phyloP scores from a whole-genome alignment of 2,888 invertebrate species.

The Leptopterna dolabrata region DNA sequence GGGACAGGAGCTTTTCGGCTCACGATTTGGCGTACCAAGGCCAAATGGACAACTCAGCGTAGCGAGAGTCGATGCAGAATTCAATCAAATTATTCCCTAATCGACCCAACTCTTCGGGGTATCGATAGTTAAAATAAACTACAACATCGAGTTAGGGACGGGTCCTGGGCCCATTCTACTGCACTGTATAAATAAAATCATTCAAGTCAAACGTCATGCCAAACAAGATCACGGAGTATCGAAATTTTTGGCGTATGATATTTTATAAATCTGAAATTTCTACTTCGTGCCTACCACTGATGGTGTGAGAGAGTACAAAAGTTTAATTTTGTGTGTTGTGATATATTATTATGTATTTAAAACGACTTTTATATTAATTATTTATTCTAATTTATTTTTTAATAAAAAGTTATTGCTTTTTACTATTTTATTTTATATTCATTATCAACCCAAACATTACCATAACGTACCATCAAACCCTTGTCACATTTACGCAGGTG shows the following conservation, averaged over 20 bases:
- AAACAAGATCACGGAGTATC: slow-evolving; percentile 6
- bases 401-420: neutral
- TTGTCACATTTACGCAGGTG: too few species aligned
- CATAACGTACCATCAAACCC: too few species aligned
- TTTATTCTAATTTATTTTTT: neutral
- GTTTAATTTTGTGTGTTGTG: slow-evolving; percentile 53
- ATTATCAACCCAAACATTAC: neutral
- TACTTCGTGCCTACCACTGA: neutral
- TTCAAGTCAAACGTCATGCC: slow-evolving; percentile 25
- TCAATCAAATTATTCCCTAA: neutral
- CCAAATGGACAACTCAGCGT: slow-evolving; percentile 44
- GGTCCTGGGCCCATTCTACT: neutral
- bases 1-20: slow-evolving; percentile 46
- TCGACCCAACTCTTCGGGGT: neutral
- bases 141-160: neutral
- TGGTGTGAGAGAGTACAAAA: slow-evolving; percentile 51
- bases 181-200: neutral
- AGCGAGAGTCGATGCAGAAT: neutral
- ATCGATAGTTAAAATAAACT: neutral
- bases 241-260: neutral
- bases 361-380: slow-evolving; percentile 6
- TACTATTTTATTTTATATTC: neutral
- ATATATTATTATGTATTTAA: slow-evolving; percentile 42
- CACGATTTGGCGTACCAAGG: slow-evolving; percentile 49
- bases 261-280: neutral